Evolutionary conservation across 2,113 vertebrate genomes (phyloP).

Genomic region (Chloebia gouldiae): DNA sequence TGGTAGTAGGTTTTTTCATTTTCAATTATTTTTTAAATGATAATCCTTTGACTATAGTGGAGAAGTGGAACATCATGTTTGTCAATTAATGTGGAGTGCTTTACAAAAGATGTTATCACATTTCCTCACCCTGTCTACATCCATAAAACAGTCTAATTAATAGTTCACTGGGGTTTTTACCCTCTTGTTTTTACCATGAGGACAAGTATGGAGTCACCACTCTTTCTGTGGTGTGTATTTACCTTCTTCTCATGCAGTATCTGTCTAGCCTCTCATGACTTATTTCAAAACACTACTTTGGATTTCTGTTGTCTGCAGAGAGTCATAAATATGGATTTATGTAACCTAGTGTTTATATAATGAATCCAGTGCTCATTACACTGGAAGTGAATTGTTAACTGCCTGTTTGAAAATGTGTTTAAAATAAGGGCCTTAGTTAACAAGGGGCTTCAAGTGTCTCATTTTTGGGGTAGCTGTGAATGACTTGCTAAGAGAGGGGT

Average conservation of each 20-base stretch:
- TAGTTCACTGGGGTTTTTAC: accelerated
- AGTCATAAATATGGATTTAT: slow-evolving; percentile 4
- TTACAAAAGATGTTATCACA: background rate
- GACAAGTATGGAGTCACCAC: background rate
- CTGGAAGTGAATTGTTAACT: background rate
- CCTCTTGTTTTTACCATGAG: background rate
- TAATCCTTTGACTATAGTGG: background rate
- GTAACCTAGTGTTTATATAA: slow-evolving; percentile 10
- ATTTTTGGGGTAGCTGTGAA: background rate
- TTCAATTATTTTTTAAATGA: background rate
- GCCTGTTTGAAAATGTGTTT: background rate
- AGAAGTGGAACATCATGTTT: slow-evolving; percentile 25
- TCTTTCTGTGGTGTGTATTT: background rate
- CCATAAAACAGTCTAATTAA: background rate
- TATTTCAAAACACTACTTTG: background rate
- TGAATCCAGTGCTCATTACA: background rate
- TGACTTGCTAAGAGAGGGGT: background rate
- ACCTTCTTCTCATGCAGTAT: background rate
- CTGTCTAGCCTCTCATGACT: background rate
- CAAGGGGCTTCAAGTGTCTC: background rate
- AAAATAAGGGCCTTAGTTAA: background rate
- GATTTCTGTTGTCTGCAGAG: background rate
- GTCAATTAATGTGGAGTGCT: background rate
- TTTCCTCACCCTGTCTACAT: background rate
- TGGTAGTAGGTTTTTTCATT: background rate